phyloP scores from a whole-genome alignment of 2,113 vertebrate species.

The Esox niger region DNA sequence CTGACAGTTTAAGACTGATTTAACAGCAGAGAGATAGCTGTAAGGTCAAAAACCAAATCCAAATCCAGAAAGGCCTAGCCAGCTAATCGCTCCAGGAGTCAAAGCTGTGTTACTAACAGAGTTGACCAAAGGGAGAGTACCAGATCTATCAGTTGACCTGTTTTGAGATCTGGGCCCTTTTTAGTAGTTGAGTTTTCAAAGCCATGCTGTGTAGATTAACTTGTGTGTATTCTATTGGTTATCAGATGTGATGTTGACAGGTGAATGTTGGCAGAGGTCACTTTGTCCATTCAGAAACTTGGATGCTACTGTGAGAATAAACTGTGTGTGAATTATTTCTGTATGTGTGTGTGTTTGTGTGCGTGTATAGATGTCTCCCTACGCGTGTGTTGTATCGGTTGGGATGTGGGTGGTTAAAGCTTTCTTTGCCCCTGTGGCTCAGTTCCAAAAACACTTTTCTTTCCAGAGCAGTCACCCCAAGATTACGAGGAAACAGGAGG shows the following conservation, averaged over 20 bases:
- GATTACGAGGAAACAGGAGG: slow-evolving; percentile 31
- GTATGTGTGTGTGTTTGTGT: neutral
- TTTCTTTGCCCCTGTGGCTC: slow-evolving; percentile 31
- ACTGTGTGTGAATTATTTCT: neutral
- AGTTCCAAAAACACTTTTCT: slow-evolving; percentile 18
- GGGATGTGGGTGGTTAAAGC: slow-evolving; percentile 23
- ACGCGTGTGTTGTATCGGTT: slow-evolving; percentile 3
- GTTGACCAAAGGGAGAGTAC: slow-evolving; percentile 33
- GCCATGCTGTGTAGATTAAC: slow-evolving; percentile 46
- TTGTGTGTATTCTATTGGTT: slow-evolving; percentile 35
- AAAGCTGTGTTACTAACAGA: slow-evolving; percentile 18
- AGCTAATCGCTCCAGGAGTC: neutral
- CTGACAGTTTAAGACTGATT: too few relatives aligned
- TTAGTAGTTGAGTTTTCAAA: slow-evolving; percentile 46
- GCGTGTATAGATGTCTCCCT: neutral
- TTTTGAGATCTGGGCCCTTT: slow-evolving; percentile 19
- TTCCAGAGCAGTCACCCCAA: slow-evolving; percentile 34
- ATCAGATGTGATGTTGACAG: slow-evolving; percentile 51
- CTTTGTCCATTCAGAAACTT: slow-evolving; percentile 39
- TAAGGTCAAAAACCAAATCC: slow-evolving; percentile 16
- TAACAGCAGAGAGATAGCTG: neutral
- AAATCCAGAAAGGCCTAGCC: slow-evolving; percentile 41
- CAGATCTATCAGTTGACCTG: slow-evolving; percentile 16
- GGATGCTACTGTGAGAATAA: slow-evolving; percentile 26
- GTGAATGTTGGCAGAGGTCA: slow-evolving; percentile 23